Base-by-base conservation (phyloP, 2,888 invertebrate species). In the Phengaris arion region DNA sequence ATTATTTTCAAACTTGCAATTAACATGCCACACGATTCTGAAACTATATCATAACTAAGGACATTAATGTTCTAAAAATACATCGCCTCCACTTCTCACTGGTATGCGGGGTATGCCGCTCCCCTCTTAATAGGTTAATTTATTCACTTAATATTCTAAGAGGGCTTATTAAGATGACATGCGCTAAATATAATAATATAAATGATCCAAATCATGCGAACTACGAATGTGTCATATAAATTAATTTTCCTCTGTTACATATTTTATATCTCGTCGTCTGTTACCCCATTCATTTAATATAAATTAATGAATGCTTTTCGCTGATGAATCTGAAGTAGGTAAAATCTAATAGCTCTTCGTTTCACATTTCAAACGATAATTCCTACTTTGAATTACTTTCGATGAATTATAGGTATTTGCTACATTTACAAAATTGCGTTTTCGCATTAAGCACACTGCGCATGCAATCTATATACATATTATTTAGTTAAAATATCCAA, bases 111-210 rank as follows among this genome's bases (percentile, higher is more conserved):
- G 69, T 69, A 46, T 7, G 59, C 9, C 35, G 59, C 70, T 70
- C 52, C 70, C 48, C 22, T 22, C 51, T 70, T 70, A 10, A 70
- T 70, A 70, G 10, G 51, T 22, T 70, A 52, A 22, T 70, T 70
- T 22, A 70, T 70, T 13, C 70, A 70, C 70, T 70, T 70, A 48
- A 70, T 70, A 70, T 70, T 70, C 69, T 8, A 48, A 15, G 15
- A 48, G 69, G 69, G 15, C 15, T 48, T 15, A 48, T 70, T 46
- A 15, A 15, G 48, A 45, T 7, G 68, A 51, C 48, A 15, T 70
- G n/a, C n/a, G 9, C 48, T 46, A 69, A 46, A 51, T 48, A 22
- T 70, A 51, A 52, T 70, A 70, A 52, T 13, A 51, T 69, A 69
- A 69, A 69, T 51, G 48, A 48, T 48, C 52, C 52, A 7, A 54